phyloP scores from a whole-genome alignment of 2,113 vertebrate genomes.

The Mastomys natalensis region DNA sequence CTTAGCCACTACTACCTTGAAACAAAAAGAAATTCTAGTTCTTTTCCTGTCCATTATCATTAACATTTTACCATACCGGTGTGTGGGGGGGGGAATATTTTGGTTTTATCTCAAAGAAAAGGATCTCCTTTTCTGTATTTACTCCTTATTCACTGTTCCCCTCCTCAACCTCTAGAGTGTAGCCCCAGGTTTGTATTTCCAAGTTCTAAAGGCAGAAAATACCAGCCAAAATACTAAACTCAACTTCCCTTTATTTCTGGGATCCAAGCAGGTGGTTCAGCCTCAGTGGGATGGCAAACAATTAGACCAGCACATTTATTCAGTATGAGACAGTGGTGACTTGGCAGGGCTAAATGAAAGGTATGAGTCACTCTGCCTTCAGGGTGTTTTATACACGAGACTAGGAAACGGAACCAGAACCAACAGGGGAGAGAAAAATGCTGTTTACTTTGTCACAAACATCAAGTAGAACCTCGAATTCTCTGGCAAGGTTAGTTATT shows the following conservation, averaged over 20 bases:
- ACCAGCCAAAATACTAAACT: constrained; percentile 45
- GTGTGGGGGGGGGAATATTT: not conserved
- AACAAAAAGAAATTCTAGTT: not conserved
- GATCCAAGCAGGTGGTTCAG: not conserved
- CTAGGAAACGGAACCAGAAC: constrained; percentile 64
- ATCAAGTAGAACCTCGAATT: constrained; percentile 54
- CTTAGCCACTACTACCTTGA: not conserved
- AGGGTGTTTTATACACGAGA: constrained; percentile 70
- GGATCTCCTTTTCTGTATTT: not conserved
- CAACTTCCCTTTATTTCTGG: constrained; percentile 55
- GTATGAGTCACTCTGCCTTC: constrained; percentile 47
- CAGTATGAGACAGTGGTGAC: constrained; percentile 44
- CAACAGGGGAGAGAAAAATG: constrained; percentile 67
- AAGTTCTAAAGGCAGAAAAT: constrained; percentile 62
- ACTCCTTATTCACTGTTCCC: not conserved
- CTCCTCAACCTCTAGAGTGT: not conserved
- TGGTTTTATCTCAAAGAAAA: not conserved
- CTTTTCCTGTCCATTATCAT: not conserved
- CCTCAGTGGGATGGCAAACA: constrained; percentile 51
- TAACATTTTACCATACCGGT: not conserved
- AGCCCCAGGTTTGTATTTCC: not conserved
- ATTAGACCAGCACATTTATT: constrained; percentile 68
- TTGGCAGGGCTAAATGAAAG: constrained; percentile 66
- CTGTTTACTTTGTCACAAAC: constrained; percentile 71
- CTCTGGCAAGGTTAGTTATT: constrained; percentile 78